A percentile compares a stretch with the other conserved stretches of the same genome.
These are phyloP conservation scores for Tachina lurida DNA, from an alignment of 2,888 invertebrate genomes.

Conservation along the genomic window DNA sequence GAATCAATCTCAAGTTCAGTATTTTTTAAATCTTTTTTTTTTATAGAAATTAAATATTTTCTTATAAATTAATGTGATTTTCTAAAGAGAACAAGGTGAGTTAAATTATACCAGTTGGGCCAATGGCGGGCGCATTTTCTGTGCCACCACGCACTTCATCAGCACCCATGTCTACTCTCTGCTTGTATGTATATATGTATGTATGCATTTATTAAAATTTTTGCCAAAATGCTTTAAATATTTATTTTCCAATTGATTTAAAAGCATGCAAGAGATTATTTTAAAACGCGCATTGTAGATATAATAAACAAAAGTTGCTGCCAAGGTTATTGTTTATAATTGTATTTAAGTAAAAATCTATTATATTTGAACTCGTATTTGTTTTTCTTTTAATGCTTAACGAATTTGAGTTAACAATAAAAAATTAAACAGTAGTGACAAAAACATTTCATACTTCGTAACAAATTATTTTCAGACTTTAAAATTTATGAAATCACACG, in stretches of 20 bases:
- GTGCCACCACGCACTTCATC: too few species aligned
- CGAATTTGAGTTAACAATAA: neutral
- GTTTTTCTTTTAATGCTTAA: constrained; percentile 10
- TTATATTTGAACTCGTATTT: constrained; percentile 11
- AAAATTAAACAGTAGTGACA: too few species aligned
- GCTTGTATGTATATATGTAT: too few species aligned
- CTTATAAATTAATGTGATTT: too few species aligned
- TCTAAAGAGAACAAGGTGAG: too few species aligned
- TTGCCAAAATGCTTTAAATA: constrained; percentile 24
- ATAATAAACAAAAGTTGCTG: constrained; percentile 22
- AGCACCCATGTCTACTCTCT: neutral
- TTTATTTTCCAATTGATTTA: constrained; percentile 43
- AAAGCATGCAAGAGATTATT: constrained; percentile 20
- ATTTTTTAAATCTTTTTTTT: too few species aligned
- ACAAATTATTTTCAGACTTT: too few species aligned
- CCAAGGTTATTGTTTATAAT: constrained; percentile 34
- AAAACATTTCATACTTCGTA: too few species aligned
- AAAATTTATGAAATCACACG: too few species aligned
- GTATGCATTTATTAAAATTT: neutral
- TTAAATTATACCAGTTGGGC: too few species aligned
- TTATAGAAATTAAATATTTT: too few species aligned
- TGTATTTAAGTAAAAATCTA: neutral
- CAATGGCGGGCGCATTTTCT: neutral
- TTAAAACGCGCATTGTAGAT: neutral
- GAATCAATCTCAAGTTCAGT: too few species aligned